phyloP scores from a whole-genome alignment of 2,797 vertebrate species.

The Nyctibius grandis region DNA sequence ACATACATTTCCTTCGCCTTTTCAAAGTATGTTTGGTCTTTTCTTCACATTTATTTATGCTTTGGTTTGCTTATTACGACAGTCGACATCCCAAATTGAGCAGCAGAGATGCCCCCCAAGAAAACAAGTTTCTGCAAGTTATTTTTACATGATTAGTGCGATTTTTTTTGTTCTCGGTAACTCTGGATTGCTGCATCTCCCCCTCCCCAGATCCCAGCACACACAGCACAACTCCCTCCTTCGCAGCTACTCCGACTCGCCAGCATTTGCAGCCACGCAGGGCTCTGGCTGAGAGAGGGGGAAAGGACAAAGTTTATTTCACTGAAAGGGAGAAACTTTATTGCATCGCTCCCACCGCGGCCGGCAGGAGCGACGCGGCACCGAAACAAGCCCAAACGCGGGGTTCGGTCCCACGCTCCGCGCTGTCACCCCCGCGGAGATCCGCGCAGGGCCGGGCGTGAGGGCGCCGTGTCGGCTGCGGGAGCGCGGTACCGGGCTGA shows the following conservation, averaged over 20 bases:
- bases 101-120: background rate
- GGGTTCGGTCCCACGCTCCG: no score
- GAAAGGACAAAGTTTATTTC: background rate
- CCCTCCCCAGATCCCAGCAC: background rate
- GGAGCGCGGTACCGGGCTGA: no score
- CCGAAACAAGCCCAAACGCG: background rate
- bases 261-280: background rate
- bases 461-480: no score
- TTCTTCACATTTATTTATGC: background rate
- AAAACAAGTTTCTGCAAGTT: conserved; percentile 3
- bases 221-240: background rate
- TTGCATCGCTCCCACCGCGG: background rate
- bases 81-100: rapidly evolving
- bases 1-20: background rate
- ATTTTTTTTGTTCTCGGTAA: background rate
- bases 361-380: background rate
- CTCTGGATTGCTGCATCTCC: background rate
- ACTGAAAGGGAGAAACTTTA: background rate
- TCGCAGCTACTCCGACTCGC: background rate
- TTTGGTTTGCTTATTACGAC: background rate
- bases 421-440: background rate
- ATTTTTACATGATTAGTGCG: background rate
- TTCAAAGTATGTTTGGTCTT: background rate
- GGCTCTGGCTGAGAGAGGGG: background rate
- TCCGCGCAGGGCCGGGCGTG: no score